These are phyloP conservation scores for Daphoenositta chrysoptera DNA, from an alignment of 2,113 vertebrate genomes.

Conservation along the genomic window DNA sequence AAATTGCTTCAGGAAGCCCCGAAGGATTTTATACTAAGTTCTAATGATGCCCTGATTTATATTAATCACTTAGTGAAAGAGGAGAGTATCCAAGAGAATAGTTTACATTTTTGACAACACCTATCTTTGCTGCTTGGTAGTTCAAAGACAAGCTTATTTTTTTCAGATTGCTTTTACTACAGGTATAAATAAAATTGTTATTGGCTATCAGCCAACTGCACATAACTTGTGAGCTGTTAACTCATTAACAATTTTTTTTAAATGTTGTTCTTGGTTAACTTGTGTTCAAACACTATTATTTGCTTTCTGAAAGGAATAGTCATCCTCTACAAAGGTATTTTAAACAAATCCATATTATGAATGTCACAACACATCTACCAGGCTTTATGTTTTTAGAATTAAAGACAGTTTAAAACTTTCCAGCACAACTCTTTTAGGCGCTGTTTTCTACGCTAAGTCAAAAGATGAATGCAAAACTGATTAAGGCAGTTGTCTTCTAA, in stretches of 20 bases:
- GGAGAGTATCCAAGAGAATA: neutral
- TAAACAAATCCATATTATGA: neutral
- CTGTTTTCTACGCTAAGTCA: neutral
- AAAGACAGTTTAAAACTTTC: neutral
- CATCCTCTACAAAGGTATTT: neutral
- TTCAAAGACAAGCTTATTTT: neutral
- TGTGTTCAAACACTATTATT: neutral
- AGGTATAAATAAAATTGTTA: neutral
- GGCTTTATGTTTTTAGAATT: neutral
- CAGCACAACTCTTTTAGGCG: neutral
- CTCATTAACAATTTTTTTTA: neutral
- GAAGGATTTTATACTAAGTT: neutral
- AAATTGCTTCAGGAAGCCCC: neutral
- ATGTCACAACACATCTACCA: neutral
- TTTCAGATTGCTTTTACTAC: neutral
- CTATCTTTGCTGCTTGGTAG: neutral
- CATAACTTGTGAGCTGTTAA: neutral
- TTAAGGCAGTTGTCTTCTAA: neutral
- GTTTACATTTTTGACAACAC: neutral
- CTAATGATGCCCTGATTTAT: neutral
- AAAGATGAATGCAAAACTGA: neutral
- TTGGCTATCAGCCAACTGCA: neutral
- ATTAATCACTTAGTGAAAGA: neutral
- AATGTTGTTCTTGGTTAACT: neutral
- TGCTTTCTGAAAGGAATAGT: neutral